Percentiles rank a stretch among this genome's conserved stretches.
Evolutionary conservation across 2,888 invertebrate species (phyloP).

Genomic region (Drosophila kanekoi): DNA sequence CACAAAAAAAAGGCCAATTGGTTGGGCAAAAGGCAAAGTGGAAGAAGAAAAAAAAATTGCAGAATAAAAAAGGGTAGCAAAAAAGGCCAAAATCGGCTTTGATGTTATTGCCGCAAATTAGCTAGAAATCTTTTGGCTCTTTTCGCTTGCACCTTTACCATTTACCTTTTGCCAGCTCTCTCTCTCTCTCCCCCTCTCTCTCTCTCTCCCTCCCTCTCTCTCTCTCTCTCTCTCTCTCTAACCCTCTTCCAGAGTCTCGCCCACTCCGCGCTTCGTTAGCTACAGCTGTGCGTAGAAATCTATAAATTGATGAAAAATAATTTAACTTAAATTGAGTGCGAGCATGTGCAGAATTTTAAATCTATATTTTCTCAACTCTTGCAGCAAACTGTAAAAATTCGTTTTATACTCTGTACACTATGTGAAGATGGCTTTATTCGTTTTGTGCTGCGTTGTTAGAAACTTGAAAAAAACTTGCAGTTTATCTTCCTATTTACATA

Average conservation of each 20-base stretch:
- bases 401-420: neutral
- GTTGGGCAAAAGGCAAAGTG: constrained; percentile 21
- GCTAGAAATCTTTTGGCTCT: constrained; percentile 74
- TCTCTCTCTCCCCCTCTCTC: neutral
- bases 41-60: constrained; percentile 21
- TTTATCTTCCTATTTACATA: no score
- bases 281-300: constrained; percentile 45
- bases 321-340: constrained; percentile 76
- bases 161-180: constrained; percentile 60
- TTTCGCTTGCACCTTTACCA: constrained; percentile 51
- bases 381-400: constrained; percentile 12
- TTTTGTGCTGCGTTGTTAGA: no score
- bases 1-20: constrained; percentile 60
- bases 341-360: constrained; percentile 75
- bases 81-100: constrained; percentile 62
- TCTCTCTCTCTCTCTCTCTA: neutral
- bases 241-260: neutral
- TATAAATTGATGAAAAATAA: constrained; percentile 69
- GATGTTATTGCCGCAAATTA: constrained; percentile 81
- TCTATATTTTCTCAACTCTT: constrained; percentile 48
- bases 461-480: no score
- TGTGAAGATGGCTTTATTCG: neutral
- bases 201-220: constrained; percentile 20
- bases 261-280: constrained; percentile 18
- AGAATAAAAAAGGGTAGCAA: constrained; percentile 45